A percentile compares a stretch with the other conserved stretches of the same genome.
Conservation (phyloP, 2,888 invertebrate genomes). For the Heterodera filipjevi region DNA sequence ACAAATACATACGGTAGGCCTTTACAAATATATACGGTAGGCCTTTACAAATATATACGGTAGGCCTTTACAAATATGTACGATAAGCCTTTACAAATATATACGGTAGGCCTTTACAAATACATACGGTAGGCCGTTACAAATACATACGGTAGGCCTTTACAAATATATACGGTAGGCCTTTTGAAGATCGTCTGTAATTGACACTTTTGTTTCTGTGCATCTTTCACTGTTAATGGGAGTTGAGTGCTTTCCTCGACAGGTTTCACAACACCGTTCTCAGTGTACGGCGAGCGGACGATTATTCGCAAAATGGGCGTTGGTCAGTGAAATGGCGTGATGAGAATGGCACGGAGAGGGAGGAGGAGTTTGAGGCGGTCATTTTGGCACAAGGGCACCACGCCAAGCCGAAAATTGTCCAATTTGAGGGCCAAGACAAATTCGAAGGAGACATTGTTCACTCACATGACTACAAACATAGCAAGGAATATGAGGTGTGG, state of each 20-base stretch:
- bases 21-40: background rate
- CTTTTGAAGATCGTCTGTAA: too few species aligned
- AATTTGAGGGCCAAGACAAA: constrained; percentile 50
- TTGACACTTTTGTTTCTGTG: too few species aligned
- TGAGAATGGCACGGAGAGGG: constrained; percentile 22
- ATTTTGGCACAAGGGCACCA: constrained; percentile 65
- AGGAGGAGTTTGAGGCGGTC: constrained; percentile 67
- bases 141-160: constrained; percentile 44
- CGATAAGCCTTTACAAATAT: constrained; percentile 22
- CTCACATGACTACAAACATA: constrained; percentile 60
- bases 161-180: background rate
- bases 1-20: constrained; percentile 44
- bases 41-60: too few species aligned
- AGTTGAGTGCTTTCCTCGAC: background rate
- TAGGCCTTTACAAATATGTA: constrained; percentile 49
- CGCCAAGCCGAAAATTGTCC: constrained; percentile 65
- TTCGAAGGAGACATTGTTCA: constrained; percentile 61
- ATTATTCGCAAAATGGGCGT: constrained; percentile 63
- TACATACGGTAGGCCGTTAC: too few species aligned
- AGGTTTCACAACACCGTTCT: constrained; percentile 49
- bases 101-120: background rate
- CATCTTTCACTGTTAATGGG: background rate
- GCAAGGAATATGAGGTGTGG: constrained; percentile 57
- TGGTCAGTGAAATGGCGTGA: constrained; percentile 58
- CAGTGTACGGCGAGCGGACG: constrained; percentile 51